Conservation (phyloP, 2,888 invertebrate genomes). For the Scrobipalpa costella region DNA sequence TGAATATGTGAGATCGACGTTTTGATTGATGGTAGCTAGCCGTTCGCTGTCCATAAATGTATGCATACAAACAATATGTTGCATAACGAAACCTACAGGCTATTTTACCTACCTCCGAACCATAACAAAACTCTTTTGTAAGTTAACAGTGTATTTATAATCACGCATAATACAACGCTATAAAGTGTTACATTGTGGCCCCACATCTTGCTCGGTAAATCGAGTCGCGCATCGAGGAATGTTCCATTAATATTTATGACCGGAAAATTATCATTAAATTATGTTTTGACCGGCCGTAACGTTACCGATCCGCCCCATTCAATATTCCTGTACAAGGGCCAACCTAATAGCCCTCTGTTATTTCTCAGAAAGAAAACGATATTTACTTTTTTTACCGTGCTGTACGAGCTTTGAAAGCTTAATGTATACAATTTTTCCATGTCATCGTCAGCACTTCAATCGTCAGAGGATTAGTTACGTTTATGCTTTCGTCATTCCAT, state of each 20-base stretch:
- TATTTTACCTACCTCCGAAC: slow-evolving; percentile 4
- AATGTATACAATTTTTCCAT: neutral
- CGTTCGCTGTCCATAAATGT: slow-evolving; percentile 3
- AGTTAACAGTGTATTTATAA: slow-evolving; percentile 27
- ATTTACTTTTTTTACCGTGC: neutral
- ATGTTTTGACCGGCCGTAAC: slow-evolving; percentile 62
- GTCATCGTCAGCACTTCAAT: slow-evolving; percentile 15
- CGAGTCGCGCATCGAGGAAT: slow-evolving; percentile 55
- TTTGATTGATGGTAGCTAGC: slow-evolving; percentile 30
- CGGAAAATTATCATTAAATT: slow-evolving; percentile 74
- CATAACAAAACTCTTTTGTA: slow-evolving; percentile 8
- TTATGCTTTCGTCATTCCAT: slow-evolving; percentile 10
- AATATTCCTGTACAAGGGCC: slow-evolving; percentile 45
- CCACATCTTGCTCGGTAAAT: slow-evolving; percentile 51
- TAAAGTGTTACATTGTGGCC: slow-evolving; percentile 47
- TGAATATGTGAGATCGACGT: slow-evolving; percentile 30
- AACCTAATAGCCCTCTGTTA: slow-evolving; percentile 38
- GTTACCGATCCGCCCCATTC: slow-evolving; percentile 60
- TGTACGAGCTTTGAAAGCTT: neutral
- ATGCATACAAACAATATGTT: slow-evolving; percentile 3
- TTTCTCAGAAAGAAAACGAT: slow-evolving; percentile 23
- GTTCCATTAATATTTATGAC: slow-evolving; percentile 75
- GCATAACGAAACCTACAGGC: slow-evolving; percentile 13
- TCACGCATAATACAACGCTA: slow-evolving; percentile 27
- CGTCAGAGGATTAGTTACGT: slow-evolving; percentile 8